A percentile compares a stretch with the other conserved stretches of the same genome.
Evolutionary conservation across 2,797 vertebrate species (phyloP).

Genomic region (Megalops cyprinoides): DNA sequence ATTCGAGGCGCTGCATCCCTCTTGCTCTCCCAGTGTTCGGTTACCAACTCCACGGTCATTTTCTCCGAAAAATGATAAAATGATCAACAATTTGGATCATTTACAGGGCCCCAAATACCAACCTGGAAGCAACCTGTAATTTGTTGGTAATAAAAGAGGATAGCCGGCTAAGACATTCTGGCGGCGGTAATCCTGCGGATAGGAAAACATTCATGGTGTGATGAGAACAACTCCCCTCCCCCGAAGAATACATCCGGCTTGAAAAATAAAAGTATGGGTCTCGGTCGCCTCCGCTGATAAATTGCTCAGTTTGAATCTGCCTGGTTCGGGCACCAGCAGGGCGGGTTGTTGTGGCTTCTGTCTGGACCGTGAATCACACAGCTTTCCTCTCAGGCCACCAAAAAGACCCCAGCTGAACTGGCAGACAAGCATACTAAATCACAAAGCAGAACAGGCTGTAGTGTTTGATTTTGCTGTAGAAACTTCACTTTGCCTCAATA

Average conservation of each 20-base stretch:
- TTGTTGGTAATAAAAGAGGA: background rate
- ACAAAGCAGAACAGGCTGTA: too few relatives aligned
- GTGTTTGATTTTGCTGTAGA: too few relatives aligned
- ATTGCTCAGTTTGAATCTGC: background rate
- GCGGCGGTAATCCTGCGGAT: background rate
- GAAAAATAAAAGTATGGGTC: slow-evolving; percentile 6
- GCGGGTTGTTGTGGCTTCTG: background rate
- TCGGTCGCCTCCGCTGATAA: background rate
- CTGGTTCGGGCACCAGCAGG: background rate
- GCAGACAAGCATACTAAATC: too few relatives aligned
- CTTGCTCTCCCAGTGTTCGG: background rate
- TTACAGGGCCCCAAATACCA: background rate
- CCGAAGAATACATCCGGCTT: background rate
- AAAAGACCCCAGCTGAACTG: too few relatives aligned
- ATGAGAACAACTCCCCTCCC: background rate
- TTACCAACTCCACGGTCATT: background rate
- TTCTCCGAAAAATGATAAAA: background rate
- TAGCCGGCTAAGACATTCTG: background rate
- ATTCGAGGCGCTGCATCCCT: too few relatives aligned
- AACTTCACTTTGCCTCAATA: too few relatives aligned
- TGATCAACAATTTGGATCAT: background rate
- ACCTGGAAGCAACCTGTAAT: background rate
- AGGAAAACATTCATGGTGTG: background rate
- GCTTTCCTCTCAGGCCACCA: too few relatives aligned
- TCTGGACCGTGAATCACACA: background rate